A percentile compares a stretch with the other conserved stretches of the same genome.
Evolutionary conservation across 2,113 vertebrate genomes (phyloP).

Genomic region (Charadrius vociferus): DNA sequence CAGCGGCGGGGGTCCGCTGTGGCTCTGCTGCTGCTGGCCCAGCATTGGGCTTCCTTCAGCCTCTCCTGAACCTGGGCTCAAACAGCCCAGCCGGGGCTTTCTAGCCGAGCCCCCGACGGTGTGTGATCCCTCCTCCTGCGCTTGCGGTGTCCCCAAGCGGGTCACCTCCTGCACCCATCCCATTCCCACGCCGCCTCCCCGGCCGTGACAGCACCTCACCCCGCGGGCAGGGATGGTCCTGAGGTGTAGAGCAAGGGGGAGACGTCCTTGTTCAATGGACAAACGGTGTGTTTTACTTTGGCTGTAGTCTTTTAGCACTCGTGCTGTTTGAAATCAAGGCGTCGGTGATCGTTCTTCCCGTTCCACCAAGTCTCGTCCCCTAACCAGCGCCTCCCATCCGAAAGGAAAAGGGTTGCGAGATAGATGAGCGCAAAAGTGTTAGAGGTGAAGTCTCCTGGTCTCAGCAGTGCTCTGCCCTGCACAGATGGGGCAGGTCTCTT

Average conservation of each 20-base stretch:
- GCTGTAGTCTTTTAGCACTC: neutral
- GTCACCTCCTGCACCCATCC: neutral
- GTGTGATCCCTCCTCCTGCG: neutral
- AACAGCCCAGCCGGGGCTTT: neutral
- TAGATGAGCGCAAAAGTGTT: neutral
- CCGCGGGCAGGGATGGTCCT: neutral
- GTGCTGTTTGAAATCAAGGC: neutral
- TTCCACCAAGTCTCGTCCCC: fast-evolving
- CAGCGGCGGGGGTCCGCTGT: neutral
- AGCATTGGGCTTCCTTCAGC: neutral
- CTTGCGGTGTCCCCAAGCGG: no score
- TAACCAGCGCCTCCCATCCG: neutral
- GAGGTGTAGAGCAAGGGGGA: neutral
- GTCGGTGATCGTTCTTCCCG: fast-evolving
- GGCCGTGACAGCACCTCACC: neutral
- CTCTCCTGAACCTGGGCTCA: neutral
- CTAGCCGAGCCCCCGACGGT: neutral
- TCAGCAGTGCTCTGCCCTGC: neutral
- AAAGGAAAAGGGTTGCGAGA: neutral
- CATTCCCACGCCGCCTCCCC: neutral
- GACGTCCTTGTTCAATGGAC: neutral
- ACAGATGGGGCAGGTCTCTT: neutral
- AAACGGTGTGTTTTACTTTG: neutral
- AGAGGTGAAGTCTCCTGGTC: neutral
- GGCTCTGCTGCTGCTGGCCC: neutral